Evolutionary conservation across 2,113 vertebrate genomes (phyloP), one percentile per base, ranked within the genome.

Genomic region (Nerophis lumbriciformis): DNA sequence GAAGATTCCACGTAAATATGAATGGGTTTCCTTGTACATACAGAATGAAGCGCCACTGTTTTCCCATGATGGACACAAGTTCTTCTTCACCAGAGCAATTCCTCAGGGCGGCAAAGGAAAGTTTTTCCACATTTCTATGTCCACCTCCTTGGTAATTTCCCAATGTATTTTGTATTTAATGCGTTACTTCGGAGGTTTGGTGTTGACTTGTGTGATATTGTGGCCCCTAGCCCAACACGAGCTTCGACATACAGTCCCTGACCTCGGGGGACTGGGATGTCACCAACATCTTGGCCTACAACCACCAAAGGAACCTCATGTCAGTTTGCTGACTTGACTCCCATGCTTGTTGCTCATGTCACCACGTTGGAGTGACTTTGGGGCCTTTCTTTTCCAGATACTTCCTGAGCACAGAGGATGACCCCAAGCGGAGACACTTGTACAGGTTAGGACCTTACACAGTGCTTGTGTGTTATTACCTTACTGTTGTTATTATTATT

Each of bases 241-340:
- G 93, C 85, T 92, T 88, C 0, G 94, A 98, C 60, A 95, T 92
- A 7, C 93, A 98, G 81, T 90, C 95, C 8, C 90, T 99, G 81
- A 98, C 96, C 10, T 98, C 95, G 0, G 96, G 96, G 4, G 92
- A 96, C 8, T 99, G 96, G 96, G 96, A 98, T 48, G 95, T 97
- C 76, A 98, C 95, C 65, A 88, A 88, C 82, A 92, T 99, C 81
- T 72, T 99, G 87, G 90, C 94, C 69, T 97, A 94, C 4, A 89
- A 94, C n/a, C 92, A 97, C 69, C 82, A 89, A 55, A 88, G 82
- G 52, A 94, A 92, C 74, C 94, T 93, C 81, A 93, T 99, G 96
- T 98, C 68, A 94, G 94, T 61, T 16, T 44, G 19, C 5, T 1
- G 5, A 10, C 36, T 6, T 38, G 19, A 49, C 38, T n/a, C 2